phyloP scores from a whole-genome alignment of 2,797 vertebrate genomes.

The Spinus pinus region DNA sequence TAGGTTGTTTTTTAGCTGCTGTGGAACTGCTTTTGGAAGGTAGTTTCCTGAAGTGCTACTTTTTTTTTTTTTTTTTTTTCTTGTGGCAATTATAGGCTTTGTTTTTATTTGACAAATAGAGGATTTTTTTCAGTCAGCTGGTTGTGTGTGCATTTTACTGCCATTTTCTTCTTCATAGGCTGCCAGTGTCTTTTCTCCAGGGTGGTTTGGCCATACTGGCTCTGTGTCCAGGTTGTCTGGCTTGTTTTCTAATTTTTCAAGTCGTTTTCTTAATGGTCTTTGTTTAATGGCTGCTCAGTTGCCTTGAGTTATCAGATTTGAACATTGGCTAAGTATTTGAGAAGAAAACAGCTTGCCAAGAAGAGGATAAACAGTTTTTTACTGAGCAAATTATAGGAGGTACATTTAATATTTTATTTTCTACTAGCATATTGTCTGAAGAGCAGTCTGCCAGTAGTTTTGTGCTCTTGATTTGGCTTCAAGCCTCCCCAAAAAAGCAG shows the following conservation, averaged over 20 bases:
- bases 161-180: background rate
- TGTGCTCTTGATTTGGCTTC: background rate
- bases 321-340: background rate
- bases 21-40: background rate
- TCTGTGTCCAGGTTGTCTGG: background rate
- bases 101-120: background rate
- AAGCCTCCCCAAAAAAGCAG: background rate
- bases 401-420: background rate
- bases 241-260: background rate
- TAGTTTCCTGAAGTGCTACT: background rate
- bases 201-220: background rate
- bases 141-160: accelerated
- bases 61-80: background rate
- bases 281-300: background rate
- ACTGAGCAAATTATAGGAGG: background rate
- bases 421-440: background rate
- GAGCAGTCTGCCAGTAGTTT: background rate
- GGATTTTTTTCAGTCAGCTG: background rate
- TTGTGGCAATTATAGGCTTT: background rate
- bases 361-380: background rate
- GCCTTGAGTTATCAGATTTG: background rate
- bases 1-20: background rate
- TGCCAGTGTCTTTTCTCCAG: background rate
- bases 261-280: background rate
- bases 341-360: background rate